These are phyloP conservation scores for Indri indri DNA, from an alignment of 2,113 vertebrate genomes.

Conservation along the genomic window DNA sequence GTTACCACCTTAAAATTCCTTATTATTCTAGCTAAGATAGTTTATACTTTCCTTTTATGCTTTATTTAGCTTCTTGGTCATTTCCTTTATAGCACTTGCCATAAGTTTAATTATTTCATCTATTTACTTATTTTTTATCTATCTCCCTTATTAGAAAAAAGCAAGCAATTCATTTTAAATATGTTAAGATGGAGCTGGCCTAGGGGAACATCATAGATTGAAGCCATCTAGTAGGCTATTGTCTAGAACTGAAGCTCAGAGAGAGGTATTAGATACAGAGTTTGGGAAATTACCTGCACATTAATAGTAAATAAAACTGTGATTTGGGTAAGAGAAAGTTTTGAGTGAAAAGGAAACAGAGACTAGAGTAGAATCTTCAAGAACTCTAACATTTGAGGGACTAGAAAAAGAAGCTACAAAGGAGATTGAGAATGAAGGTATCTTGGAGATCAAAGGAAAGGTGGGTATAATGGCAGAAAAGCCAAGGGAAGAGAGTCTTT, in stretches of 20 bases:
- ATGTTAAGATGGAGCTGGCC: background rate
- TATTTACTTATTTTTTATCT: background rate
- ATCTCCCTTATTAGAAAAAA: constrained; percentile 6
- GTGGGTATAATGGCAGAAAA: background rate
- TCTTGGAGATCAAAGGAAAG: constrained; percentile 11
- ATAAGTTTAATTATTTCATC: constrained; percentile 11
- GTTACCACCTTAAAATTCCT: background rate
- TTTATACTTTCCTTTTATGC: background rate
- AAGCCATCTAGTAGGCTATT: background rate
- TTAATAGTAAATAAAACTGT: background rate
- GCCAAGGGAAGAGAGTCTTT: background rate
- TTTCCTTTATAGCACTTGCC: constrained; percentile 1
- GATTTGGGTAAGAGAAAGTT: background rate
- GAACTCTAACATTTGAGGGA: background rate
- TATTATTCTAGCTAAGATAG: background rate
- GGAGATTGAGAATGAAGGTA: background rate
- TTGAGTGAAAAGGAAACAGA: background rate
- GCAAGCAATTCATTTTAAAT: background rate
- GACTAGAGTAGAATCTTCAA: constrained; percentile 4
- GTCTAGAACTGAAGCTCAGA: background rate
- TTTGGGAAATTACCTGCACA: background rate
- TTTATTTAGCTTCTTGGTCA: background rate
- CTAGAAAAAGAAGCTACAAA: background rate
- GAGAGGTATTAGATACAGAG: background rate
- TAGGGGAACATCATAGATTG: background rate